Evolutionary conservation across 2,888 invertebrate species (phyloP).

Genomic region (Perithous albicinctus): DNA sequence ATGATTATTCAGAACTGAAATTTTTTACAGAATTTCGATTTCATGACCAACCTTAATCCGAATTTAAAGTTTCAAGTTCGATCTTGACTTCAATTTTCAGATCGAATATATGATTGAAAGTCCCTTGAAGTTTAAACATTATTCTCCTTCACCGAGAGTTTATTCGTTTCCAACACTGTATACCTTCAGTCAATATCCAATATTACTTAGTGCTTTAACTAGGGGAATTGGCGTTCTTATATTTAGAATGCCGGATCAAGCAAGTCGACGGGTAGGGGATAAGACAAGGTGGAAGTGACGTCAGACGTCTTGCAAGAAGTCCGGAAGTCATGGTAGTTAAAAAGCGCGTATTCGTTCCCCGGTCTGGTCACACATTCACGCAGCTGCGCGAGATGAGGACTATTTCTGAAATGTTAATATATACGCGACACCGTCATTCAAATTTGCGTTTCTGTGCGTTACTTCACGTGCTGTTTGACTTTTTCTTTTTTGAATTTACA

Average conservation of each 20-base stretch:
- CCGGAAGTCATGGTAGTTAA: constrained; percentile 78
- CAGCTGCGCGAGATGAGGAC: constrained; percentile 73
- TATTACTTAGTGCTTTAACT: neutral
- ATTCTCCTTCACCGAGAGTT: neutral
- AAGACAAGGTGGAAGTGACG: constrained; percentile 69
- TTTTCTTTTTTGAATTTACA: neutral
- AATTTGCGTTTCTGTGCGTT: constrained; percentile 7
- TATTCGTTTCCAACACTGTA: neutral
- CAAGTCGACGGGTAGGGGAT: neutral
- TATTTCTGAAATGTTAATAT: constrained; percentile 72
- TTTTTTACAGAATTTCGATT: too few species aligned
- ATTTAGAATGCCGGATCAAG: constrained; percentile 31
- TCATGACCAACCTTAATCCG: too few species aligned
- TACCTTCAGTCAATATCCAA: constrained; percentile 15
- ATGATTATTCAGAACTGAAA: too few species aligned
- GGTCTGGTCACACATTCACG: constrained; percentile 62
- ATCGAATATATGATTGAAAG: too few species aligned
- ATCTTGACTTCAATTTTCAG: too few species aligned
- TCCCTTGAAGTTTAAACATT: neutral
- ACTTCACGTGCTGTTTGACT: neutral
- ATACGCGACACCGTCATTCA: neutral
- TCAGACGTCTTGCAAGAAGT: constrained; percentile 66
- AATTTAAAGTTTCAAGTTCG: too few species aligned
- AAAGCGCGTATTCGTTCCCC: constrained; percentile 56
- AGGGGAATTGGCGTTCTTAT: constrained; percentile 22